phyloP scores from a whole-genome alignment of 1,140 invertebrate genomes.

The Dendrolimus punctatus region DNA sequence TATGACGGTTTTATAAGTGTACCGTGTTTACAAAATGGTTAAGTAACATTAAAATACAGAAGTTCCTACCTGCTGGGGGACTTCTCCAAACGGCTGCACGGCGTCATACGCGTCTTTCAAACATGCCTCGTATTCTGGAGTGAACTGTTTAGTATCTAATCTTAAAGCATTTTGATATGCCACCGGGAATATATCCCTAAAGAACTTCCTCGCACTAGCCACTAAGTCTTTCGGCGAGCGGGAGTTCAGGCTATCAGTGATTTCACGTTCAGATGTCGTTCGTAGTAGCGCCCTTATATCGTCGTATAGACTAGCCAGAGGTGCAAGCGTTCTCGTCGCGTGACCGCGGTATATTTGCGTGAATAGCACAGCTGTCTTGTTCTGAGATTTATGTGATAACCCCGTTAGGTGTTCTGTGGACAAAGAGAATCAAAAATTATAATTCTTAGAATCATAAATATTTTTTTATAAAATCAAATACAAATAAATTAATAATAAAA shows the following conservation, averaged over 20 bases:
- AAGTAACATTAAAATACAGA: background rate
- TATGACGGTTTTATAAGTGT: background rate
- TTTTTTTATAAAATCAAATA: too few relatives aligned
- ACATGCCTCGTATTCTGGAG: constrained; percentile 83
- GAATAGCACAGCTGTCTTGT: constrained; percentile 83
- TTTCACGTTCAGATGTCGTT: constrained; percentile 30
- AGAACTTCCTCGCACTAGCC: constrained; percentile 82
- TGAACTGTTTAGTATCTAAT: constrained; percentile 72
- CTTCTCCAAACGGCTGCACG: constrained; percentile 86
- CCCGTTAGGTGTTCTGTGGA: constrained; percentile 81
- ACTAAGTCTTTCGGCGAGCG: constrained; percentile 37
- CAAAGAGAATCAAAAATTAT: constrained; percentile 39
- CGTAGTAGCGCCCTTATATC: constrained; percentile 76
- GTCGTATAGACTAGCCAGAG: constrained; percentile 78
- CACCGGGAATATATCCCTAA: constrained; percentile 86
- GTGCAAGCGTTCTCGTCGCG: constrained; percentile 74
- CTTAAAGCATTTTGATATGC: constrained; percentile 83
- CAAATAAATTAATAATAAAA: too few relatives aligned
- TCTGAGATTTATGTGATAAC: constrained; percentile 82
- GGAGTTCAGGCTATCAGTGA: constrained; percentile 22
- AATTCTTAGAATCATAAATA: background rate
- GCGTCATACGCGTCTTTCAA: constrained; percentile 81
- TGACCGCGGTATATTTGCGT: constrained; percentile 83
- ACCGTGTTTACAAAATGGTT: background rate
- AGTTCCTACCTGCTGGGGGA: constrained; percentile 78